Conservation (phyloP, 2,888 invertebrate species). For the Phytoseiulus persimilis region DNA sequence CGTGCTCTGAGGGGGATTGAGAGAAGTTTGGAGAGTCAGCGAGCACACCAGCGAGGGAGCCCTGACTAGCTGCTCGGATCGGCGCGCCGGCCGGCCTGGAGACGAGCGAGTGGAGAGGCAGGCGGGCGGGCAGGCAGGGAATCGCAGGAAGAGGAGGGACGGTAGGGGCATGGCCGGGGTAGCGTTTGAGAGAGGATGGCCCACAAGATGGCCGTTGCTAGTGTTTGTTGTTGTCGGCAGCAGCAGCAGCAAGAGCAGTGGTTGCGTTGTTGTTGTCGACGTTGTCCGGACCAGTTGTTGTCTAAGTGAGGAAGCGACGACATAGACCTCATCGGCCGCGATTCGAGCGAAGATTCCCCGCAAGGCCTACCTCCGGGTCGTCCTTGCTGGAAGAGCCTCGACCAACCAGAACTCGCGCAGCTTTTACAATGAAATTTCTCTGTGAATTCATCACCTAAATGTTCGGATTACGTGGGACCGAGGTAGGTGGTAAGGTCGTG, state of each 20-base stretch:
- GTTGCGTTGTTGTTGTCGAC: neutral
- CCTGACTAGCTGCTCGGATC: neutral
- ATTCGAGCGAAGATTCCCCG: neutral
- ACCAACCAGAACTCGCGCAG: neutral
- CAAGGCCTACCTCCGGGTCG: neutral
- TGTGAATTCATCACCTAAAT: slow-evolving; percentile 37
- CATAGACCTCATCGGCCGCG: neutral
- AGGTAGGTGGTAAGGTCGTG: neutral
- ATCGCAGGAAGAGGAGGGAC: neutral
- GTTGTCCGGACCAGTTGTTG: neutral
- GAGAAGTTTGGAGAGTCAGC: neutral
- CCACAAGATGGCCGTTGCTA: neutral
- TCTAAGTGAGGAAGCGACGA: neutral
- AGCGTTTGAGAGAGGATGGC: neutral
- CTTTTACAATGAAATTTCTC: slow-evolving; percentile 33
- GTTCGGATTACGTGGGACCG: slow-evolving; percentile 33
- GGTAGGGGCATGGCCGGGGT: neutral
- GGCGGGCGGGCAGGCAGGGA: neutral
- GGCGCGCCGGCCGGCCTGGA: neutral
- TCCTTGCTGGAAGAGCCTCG: neutral
- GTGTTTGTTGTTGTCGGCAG: slow-evolving; percentile 5
- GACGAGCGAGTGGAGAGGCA: neutral
- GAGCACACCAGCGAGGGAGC: neutral
- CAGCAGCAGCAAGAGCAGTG: neutral
- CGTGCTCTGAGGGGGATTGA: neutral